Evolutionary conservation across 2,888 invertebrate genomes (phyloP).

Genomic region (Eilema caniola): DNA sequence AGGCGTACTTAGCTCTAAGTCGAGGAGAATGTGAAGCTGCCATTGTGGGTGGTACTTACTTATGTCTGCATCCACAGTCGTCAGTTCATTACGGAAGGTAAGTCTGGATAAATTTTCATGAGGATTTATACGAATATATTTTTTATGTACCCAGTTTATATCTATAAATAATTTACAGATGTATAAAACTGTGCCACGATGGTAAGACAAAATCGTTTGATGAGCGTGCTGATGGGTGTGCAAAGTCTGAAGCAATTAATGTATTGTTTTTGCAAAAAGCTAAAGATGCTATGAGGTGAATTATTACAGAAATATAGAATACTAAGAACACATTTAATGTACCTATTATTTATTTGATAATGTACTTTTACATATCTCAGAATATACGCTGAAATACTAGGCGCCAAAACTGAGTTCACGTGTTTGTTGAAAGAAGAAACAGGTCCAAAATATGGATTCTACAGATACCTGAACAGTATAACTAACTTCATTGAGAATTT

Average conservation of each 20-base stretch:
- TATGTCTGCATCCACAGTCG: conserved; percentile 86
- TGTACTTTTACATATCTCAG: conserved; percentile 50
- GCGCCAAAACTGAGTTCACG: conserved; percentile 90
- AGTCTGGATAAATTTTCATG: neutral
- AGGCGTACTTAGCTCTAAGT: conserved; percentile 63
- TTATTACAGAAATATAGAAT: neutral
- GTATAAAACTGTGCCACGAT: conserved; percentile 88
- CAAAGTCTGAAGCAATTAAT: conserved; percentile 91
- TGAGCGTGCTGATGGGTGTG: conserved; percentile 91
- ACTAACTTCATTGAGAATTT: conserved; percentile 57
- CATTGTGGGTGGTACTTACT: conserved; percentile 87
- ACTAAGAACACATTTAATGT: too few species aligned
- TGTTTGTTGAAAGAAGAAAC: conserved; percentile 55
- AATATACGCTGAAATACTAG: conserved; percentile 88
- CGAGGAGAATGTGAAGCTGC: conserved; percentile 79
- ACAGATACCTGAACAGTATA: conserved; percentile 47
- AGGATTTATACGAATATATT: too few species aligned
- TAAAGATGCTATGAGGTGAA: conserved; percentile 76
- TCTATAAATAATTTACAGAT: conserved; percentile 48
- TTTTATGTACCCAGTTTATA: too few species aligned
- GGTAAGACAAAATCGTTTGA: conserved; percentile 96
- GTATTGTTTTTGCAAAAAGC: conserved; percentile 73
- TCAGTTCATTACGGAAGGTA: conserved; percentile 68
- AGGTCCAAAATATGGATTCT: conserved; percentile 51
- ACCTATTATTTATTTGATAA: neutral